Conservation (phyloP, 2,888 invertebrate species). For the Plebejus anna region DNA sequence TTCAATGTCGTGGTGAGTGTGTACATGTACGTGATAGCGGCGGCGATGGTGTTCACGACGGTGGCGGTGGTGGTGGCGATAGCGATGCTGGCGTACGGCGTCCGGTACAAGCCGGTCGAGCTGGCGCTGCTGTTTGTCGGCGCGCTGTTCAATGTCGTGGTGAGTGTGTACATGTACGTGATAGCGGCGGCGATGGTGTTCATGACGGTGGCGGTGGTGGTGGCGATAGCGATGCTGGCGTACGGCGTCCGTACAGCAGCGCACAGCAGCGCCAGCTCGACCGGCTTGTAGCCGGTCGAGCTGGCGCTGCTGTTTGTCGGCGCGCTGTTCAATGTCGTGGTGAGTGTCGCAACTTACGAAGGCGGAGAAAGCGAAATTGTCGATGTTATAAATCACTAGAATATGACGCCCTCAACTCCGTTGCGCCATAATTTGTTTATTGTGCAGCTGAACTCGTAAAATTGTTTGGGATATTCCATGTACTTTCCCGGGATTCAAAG, state of each 20-base stretch:
- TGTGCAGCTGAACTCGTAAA: no score
- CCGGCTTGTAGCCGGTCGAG: constrained; percentile 39
- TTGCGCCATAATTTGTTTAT: no score
- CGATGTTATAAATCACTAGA: no score
- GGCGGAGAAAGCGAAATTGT: no score
- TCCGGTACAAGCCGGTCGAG: constrained; percentile 38
- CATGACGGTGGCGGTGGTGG: constrained; percentile 34
- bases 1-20: no score
- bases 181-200: constrained; percentile 44
- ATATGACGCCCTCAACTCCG: no score
- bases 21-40: constrained; percentile 46
- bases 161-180: constrained; percentile 42
- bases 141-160: constrained; percentile 44
- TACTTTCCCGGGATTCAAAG: no score
- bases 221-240: constrained; percentile 36
- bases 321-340: constrained; percentile 44
- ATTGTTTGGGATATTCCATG: no score
- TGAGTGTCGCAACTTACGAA: constrained; percentile 40
- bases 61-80: constrained; percentile 37
- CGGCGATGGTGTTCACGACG: constrained; percentile 40
- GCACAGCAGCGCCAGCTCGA: no score
- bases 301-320: constrained; percentile 38
- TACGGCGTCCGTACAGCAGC: constrained; percentile 35
- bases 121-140: constrained; percentile 38
- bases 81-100: constrained; percentile 35